phyloP scores from a whole-genome alignment of 2,797 vertebrate species.

The Lagocephalus sceleratus region DNA sequence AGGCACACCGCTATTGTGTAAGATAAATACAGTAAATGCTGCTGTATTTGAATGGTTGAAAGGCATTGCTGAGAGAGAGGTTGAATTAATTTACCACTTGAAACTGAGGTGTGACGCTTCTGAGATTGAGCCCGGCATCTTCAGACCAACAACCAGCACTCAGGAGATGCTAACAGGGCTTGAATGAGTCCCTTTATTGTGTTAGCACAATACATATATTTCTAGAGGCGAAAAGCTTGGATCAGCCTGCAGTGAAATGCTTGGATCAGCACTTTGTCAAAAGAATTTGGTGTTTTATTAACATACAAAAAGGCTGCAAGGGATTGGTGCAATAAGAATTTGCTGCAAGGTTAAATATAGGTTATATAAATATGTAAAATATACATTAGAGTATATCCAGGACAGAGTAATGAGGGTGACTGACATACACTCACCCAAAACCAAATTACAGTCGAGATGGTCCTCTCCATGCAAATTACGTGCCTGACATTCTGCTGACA shows the following conservation, averaged over 20 bases:
- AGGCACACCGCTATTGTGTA: no score
- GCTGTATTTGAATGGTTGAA: no score
- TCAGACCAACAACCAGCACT: no score
- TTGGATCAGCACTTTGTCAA: background rate
- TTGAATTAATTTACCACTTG: no score
- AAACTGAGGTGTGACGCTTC: no score
- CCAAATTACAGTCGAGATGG: slow-evolving; percentile 8
- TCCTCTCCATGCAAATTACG: slow-evolving; percentile 3
- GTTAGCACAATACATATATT: background rate
- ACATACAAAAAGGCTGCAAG: background rate
- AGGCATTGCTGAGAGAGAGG: no score
- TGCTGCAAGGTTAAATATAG: slow-evolving; percentile 20
- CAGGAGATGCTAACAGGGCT: no score
- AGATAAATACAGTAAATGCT: no score
- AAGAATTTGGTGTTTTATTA: background rate
- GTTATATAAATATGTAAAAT: slow-evolving; percentile 16
- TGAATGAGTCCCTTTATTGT: no score
- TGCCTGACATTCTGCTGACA: slow-evolving; percentile 17
- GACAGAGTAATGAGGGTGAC: slow-evolving; percentile 5
- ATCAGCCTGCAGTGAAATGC: background rate
- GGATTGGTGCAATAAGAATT: slow-evolving; percentile 4
- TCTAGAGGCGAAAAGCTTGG: background rate
- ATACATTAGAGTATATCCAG: background rate
- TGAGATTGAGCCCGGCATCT: no score
- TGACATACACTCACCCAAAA: slow-evolving; percentile 16